Percentiles rank a stretch among this genome's conserved stretches.
Conservation (phyloP, 2,888 invertebrate genomes). For the Ecdyonurus torrentis region DNA sequence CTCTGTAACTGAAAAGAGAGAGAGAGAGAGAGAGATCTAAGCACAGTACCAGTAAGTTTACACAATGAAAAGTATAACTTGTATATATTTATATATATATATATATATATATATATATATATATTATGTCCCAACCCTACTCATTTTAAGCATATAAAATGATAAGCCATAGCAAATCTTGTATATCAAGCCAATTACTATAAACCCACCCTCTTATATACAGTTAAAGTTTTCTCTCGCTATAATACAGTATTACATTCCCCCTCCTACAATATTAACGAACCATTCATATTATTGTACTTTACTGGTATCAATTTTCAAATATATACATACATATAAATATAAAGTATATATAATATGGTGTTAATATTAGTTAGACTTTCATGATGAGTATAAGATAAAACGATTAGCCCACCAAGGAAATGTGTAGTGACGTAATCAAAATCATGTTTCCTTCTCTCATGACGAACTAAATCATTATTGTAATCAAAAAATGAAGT, state of each 20-base stretch:
- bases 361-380: not conserved
- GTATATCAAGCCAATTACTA: not conserved
- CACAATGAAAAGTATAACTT: too few relatives aligned
- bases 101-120: too few relatives aligned
- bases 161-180: not conserved
- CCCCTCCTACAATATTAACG: not conserved
- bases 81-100: too few relatives aligned
- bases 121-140: too few relatives aligned
- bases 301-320: not conserved
- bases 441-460: not conserved
- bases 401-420: not conserved
- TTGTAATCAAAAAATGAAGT: not conserved
- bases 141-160: not conserved
- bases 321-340: too few relatives aligned
- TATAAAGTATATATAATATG: too few relatives aligned
- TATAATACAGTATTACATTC: not conserved
- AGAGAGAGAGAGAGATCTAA: not conserved
- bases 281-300: not conserved
- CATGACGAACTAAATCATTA: not conserved
- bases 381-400: not conserved
- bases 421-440: not conserved
- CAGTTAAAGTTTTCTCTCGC: not conserved
- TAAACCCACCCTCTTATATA: not conserved
- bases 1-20: not conserved
- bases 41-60: too few relatives aligned